Evolutionary conservation across 2,797 vertebrate species (phyloP).

Genomic region (Hypotaenidia philippensis): DNA sequence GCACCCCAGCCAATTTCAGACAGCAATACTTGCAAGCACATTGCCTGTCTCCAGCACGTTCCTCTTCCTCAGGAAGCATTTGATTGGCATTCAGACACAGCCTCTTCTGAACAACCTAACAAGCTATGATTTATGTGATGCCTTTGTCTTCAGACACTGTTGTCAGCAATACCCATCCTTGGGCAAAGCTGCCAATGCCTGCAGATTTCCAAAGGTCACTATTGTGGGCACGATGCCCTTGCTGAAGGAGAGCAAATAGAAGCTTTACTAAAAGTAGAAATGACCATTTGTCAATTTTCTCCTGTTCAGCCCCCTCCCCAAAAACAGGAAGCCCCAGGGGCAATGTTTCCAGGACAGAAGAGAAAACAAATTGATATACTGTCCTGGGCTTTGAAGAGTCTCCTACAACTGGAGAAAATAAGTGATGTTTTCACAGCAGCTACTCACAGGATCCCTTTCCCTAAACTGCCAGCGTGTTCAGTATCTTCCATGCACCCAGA

Average conservation of each 20-base stretch:
- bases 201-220: slow-evolving; percentile 20
- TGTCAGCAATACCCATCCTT: slow-evolving; percentile 30
- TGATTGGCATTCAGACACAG: neutral
- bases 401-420: slow-evolving; percentile 10
- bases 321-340: neutral
- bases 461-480: neutral
- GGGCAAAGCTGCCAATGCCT: neutral
- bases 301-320: neutral
- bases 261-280: slow-evolving; percentile 4
- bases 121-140: slow-evolving; percentile 34
- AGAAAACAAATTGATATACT: neutral
- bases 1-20: neutral
- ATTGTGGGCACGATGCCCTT: neutral
- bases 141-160: slow-evolving; percentile 40
- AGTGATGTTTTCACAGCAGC: slow-evolving; percentile 7
- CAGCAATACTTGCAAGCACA: neutral
- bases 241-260: neutral
- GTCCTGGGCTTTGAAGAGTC: neutral
- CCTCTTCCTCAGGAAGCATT: neutral
- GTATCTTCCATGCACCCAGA: neutral
- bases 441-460: slow-evolving; percentile 3
- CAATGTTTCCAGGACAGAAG: neutral
- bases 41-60: neutral
- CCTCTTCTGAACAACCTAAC: neutral
- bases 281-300: neutral